Conservation (phyloP, 2,888 invertebrate genomes). For the Mimumesa dahlbomi region DNA sequence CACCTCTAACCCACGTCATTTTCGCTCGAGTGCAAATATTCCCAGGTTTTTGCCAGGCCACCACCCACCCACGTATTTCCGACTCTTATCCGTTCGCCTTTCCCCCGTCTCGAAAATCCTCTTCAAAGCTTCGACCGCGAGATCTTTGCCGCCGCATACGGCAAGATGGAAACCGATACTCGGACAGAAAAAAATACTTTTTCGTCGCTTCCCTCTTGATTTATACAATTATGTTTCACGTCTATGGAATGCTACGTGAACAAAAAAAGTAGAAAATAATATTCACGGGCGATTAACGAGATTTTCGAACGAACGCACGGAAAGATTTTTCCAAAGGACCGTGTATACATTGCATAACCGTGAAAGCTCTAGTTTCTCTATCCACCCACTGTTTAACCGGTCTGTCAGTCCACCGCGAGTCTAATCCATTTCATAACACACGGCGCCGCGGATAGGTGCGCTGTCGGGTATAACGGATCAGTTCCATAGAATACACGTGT, state of each 20-base stretch:
- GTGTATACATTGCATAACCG: slow-evolving; percentile 42
- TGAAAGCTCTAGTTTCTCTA: slow-evolving; percentile 52
- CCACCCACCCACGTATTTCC: slow-evolving; percentile 5
- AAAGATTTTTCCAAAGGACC: slow-evolving; percentile 36
- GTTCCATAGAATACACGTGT: slow-evolving; percentile 20
- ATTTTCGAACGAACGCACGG: no score
- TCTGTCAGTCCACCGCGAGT: slow-evolving; percentile 52
- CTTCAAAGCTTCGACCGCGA: neutral
- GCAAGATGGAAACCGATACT: no score
- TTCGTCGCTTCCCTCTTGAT: no score
- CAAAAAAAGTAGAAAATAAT: no score
- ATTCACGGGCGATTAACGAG: no score
- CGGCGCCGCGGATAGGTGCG: slow-evolving; percentile 58
- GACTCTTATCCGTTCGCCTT: slow-evolving; percentile 21
- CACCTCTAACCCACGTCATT: slow-evolving; percentile 66
- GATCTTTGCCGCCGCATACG: neutral
- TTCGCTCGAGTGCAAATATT: slow-evolving; percentile 73
- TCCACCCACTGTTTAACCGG: slow-evolving; percentile 38
- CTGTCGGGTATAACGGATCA: slow-evolving; percentile 36
- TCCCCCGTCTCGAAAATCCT: neutral
- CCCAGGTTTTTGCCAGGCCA: slow-evolving; percentile 59
- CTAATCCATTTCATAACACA: slow-evolving; percentile 69
- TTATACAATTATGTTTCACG: no score
- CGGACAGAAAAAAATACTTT: no score
- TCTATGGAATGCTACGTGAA: no score